phyloP scores from a whole-genome alignment of 2,888 invertebrate genomes.

The Plemyria rubiginata region DNA sequence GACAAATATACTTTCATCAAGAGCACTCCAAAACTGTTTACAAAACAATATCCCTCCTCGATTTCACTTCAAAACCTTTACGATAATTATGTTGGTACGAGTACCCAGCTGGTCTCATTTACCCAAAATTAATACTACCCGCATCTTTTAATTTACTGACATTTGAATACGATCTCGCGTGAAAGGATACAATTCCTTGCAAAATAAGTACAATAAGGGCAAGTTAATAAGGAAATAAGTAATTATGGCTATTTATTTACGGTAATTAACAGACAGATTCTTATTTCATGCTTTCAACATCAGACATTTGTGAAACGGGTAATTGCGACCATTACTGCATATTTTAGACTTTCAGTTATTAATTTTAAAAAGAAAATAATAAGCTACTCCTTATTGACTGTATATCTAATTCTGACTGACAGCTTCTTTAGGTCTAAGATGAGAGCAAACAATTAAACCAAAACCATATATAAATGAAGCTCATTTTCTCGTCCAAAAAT shows the following conservation, averaged over 20 bases:
- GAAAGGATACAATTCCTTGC: slow-evolving; percentile 18
- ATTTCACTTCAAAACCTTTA: neutral
- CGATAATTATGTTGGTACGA: neutral
- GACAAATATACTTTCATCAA: too few relatives aligned
- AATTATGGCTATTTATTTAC: slow-evolving; percentile 14
- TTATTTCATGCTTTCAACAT: neutral
- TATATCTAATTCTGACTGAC: too few relatives aligned
- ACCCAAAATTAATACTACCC: slow-evolving; percentile 31
- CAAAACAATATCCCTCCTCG: too few relatives aligned
- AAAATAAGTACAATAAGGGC: slow-evolving; percentile 11
- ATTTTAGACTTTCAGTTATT: too few relatives aligned
- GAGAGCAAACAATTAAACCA: too few relatives aligned
- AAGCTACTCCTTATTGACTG: too few relatives aligned
- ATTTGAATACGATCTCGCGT: slow-evolving; percentile 18
- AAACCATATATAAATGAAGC: too few relatives aligned
- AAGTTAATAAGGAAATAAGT: slow-evolving; percentile 20
- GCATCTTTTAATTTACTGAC: slow-evolving; percentile 34
- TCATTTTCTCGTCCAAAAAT: neutral
- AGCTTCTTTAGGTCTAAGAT: too few relatives aligned
- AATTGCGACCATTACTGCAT: neutral
- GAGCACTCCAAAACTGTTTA: too few relatives aligned
- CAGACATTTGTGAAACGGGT: neutral
- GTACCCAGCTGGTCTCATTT: neutral
- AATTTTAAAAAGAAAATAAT: too few relatives aligned
- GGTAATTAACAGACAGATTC: slow-evolving; percentile 8